Conservation (phyloP, 2,888 invertebrate genomes). For the Tipula unca region DNA sequence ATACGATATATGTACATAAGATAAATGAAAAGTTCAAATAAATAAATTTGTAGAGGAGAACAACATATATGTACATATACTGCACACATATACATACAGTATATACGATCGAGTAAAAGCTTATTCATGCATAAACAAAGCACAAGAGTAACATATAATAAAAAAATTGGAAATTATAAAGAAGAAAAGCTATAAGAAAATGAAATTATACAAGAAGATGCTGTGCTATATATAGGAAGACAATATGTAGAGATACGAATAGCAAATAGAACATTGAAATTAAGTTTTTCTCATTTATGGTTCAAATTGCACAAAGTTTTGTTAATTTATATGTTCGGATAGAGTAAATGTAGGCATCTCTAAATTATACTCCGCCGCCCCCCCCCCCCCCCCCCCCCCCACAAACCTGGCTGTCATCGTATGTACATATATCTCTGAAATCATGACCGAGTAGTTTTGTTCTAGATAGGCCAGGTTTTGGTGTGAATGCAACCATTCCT, state of each 20-base stretch:
- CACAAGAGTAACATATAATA: neutral
- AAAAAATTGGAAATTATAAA: neutral
- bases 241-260: neutral
- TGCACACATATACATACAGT: neutral
- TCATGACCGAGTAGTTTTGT: no score
- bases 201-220: neutral
- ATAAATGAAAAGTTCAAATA: constrained; percentile 14
- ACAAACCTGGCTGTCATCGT: no score
- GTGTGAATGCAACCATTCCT: no score
- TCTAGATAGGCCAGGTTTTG: no score
- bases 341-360: no score
- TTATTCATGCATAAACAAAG: neutral
- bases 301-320: neutral
- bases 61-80: no score
- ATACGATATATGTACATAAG: neutral
- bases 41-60: neutral
- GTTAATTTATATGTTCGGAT: neutral
- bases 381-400: no score
- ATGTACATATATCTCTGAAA: no score
- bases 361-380: no score
- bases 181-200: neutral
- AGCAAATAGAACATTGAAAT: neutral
- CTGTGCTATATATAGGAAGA: neutral
- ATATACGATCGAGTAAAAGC: neutral
- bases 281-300: neutral